Evolutionary conservation across 2,888 invertebrate species (phyloP), one percentile per base, ranked within the genome.

Genomic region (Brachynemurus nebulosus): DNA sequence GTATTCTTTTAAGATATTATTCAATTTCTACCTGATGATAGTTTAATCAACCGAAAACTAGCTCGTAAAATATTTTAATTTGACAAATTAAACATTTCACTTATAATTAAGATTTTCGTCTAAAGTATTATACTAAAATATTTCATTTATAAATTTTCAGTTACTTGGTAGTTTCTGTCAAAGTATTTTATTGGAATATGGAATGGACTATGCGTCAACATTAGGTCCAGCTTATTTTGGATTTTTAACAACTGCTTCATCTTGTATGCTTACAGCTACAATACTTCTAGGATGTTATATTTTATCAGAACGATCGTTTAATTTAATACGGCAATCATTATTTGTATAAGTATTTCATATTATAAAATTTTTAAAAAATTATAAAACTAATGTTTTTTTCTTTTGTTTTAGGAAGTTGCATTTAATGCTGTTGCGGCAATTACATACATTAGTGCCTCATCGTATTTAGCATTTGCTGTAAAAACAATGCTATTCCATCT

Each of bases 191-290:
- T 72, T 89, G 42, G 80, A 82, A 55, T 89, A 81, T 55, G 89
- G 90, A 0, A 64, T 82, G 45, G 71, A 76, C 2, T 80, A 82
- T 54, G 79, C 84, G 1, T 69, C 74, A 48, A 73, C 72, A 12
- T 78, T 89, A 60, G 89, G 89, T 6, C 74, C 80, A 2, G 81
- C 88, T 2, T 82, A 85, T 61, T 80, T 83, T 51, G 78, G 86
- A 30, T 84, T 88, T 58, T 65, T 89, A 47, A 84, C 86, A 8
- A 83, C 86, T 1, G 80, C 80, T 0, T 82, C 85, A 0, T 83
- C 85, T 47, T 86, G 86, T 53, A 73, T 86, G 40, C 74, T 86
- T 53, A 88, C 85, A 25, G 82, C 85, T 0, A 67, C 76, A 2
- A 68, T 89, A 1, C 68, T 89, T 34, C 70, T 88, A 44, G 63